Evolutionary conservation across 2,797 vertebrate species (phyloP).

Genomic region (Falco columbarius): DNA sequence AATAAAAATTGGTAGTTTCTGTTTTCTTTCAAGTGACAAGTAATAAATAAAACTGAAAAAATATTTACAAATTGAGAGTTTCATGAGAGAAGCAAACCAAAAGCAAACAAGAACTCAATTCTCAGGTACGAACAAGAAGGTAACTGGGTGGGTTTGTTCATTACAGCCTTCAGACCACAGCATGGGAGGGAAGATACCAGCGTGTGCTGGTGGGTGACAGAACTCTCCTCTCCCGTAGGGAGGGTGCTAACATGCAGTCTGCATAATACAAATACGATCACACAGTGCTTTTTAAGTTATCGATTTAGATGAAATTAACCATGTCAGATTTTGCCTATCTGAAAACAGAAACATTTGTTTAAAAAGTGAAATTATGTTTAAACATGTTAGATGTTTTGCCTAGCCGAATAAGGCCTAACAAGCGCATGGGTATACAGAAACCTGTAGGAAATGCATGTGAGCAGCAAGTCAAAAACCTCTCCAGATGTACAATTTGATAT

Average conservation of each 20-base stretch:
- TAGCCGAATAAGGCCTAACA: neutral
- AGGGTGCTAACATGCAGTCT: neutral
- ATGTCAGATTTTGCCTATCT: neutral
- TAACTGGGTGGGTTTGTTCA: neutral
- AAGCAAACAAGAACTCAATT: neutral
- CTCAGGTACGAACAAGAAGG: neutral
- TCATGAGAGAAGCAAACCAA: neutral
- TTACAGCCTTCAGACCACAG: neutral
- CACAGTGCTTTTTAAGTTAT: neutral
- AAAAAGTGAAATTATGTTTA: neutral
- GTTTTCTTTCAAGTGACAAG: neutral
- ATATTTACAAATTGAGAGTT: neutral
- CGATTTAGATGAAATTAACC: neutral
- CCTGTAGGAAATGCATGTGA: neutral
- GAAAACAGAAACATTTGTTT: neutral
- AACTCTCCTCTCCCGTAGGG: fast-evolving
- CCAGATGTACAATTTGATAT: neutral
- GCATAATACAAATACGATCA: neutral
- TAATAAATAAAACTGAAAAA: neutral
- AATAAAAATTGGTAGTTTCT: neutral
- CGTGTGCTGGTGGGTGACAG: neutral
- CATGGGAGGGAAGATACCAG: neutral
- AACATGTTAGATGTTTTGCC: neutral
- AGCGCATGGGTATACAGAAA: neutral
- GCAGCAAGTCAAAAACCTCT: neutral